These are phyloP conservation scores for Ecliptopera silaceata DNA, from an alignment of 2,888 invertebrate genomes.

Conservation along the genomic window DNA sequence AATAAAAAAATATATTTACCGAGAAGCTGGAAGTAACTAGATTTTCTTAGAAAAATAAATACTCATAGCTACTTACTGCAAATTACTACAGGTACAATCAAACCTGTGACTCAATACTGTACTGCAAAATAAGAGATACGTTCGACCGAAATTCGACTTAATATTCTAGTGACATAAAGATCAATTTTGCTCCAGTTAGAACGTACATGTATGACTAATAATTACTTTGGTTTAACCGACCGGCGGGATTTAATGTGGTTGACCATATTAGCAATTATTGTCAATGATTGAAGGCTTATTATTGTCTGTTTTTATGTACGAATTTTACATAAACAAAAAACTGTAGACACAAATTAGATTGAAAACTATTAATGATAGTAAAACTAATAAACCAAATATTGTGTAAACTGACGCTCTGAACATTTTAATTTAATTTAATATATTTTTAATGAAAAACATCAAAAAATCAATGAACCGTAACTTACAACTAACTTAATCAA, in stretches of 20 bases:
- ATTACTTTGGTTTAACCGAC: slow-evolving; percentile 21
- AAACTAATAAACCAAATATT: background rate
- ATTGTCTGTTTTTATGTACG: background rate
- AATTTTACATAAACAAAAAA: background rate
- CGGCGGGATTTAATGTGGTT: slow-evolving; percentile 30
- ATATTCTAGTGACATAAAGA: background rate
- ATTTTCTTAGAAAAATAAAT: slow-evolving; percentile 67
- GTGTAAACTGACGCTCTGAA: background rate
- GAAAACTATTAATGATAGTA: background rate
- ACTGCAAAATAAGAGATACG: background rate
- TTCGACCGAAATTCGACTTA: background rate
- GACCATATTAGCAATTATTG: slow-evolving; percentile 33
- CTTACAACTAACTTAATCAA: slow-evolving; percentile 15
- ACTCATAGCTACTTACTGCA: slow-evolving; percentile 41
- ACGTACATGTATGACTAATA: slow-evolving; percentile 51
- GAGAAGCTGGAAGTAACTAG: slow-evolving; percentile 54
- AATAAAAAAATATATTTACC: slow-evolving; percentile 38
- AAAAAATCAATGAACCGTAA: slow-evolving; percentile 1
- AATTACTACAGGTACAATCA: slow-evolving; percentile 27
- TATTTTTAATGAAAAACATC: slow-evolving; percentile 6
- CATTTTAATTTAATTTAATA: slow-evolving; percentile 10
- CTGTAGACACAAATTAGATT: too few species aligned
- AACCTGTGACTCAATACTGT: slow-evolving; percentile 56
- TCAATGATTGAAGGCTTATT: slow-evolving; percentile 25
- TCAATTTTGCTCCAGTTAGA: background rate